A percentile compares a stretch with the other conserved stretches of the same genome.
phyloP scores from a whole-genome alignment of 2,888 invertebrate species.

The Pristionchus maxplancki region DNA sequence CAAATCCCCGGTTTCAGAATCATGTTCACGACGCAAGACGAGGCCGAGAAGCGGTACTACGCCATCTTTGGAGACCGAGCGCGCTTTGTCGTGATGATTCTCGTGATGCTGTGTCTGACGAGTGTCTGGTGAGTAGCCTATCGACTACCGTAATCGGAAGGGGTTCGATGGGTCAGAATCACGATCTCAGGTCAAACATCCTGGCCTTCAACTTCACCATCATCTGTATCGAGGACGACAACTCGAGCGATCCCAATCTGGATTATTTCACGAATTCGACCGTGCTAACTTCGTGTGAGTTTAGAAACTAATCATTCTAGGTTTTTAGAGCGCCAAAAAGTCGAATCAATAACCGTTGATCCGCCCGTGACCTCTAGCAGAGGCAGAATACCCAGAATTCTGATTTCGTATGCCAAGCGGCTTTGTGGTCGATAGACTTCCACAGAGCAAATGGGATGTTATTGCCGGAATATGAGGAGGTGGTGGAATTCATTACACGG shows the following conservation, averaged over 20 bases:
- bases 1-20: background rate
- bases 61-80: slow-evolving; percentile 71
- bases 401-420: slow-evolving; percentile 26
- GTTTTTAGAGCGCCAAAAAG: background rate
- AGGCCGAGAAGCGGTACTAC: background rate
- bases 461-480: background rate
- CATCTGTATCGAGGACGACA: slow-evolving; percentile 66
- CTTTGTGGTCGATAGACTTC: slow-evolving; percentile 25
- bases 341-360: background rate
- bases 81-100: slow-evolving; percentile 74
- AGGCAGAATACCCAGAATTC: background rate
- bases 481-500: background rate
- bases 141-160: background rate
- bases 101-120: slow-evolving; percentile 73
- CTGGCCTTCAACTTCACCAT: slow-evolving; percentile 76
- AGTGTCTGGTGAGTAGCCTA: slow-evolving; percentile 70
- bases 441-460: slow-evolving; percentile 1
- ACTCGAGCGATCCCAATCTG: background rate
- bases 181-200: slow-evolving; percentile 71
- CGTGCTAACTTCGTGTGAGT: slow-evolving; percentile 8
- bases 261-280: slow-evolving; percentile 14
- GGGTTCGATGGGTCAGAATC: background rate
- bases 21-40: slow-evolving; percentile 34
- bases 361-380: background rate
- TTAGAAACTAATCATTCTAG: background rate